Conservation (phyloP, 2,797 vertebrate genomes). For the Phylloscopus collybita region DNA sequence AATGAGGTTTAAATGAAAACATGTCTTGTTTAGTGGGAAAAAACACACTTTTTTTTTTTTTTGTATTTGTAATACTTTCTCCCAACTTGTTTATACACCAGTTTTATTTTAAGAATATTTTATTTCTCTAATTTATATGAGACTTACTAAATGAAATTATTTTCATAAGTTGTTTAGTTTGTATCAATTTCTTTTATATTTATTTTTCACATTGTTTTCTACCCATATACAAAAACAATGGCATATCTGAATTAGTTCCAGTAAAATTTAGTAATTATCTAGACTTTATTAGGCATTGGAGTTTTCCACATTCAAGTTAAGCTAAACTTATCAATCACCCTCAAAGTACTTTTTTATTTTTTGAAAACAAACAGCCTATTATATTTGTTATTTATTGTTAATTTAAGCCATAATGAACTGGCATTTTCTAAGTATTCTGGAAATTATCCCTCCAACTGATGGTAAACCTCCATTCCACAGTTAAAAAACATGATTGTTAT, state of each 20-base stretch:
- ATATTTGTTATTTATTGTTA: background rate
- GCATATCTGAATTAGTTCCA: background rate
- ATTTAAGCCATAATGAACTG: background rate
- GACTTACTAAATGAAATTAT: background rate
- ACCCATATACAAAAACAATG: background rate
- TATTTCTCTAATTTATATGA: background rate
- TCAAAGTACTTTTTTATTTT: background rate
- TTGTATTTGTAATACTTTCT: background rate
- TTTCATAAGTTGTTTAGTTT: background rate
- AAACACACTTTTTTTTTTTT: background rate
- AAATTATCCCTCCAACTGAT: background rate
- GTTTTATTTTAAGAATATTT: background rate
- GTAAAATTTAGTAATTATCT: background rate
- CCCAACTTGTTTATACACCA: background rate
- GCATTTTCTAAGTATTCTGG: constrained; percentile 14
- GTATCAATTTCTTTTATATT: background rate
- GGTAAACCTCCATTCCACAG: background rate
- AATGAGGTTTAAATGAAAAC: background rate
- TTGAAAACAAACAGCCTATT: background rate
- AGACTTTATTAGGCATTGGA: background rate
- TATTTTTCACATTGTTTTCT: background rate
- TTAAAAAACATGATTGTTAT: constrained; percentile 41
- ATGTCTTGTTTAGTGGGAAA: background rate
- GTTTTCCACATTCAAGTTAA: background rate
- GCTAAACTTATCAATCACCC: background rate